Base-by-base conservation (phyloP, 92 coral and sea anemone species). In the Siderastrea radians region DNA sequence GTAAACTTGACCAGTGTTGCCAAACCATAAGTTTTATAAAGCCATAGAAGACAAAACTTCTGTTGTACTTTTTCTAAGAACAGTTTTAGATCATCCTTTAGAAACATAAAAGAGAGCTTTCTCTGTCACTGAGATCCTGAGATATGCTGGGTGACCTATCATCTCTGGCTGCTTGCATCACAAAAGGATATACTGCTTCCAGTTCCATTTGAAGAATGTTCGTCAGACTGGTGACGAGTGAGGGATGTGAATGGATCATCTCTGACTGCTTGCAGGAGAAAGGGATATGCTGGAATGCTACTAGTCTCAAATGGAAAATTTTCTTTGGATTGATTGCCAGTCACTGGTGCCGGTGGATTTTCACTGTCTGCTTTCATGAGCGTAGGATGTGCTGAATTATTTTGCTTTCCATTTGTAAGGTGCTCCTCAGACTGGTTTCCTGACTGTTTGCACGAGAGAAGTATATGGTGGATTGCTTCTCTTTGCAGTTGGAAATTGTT, bases 381-480 rank as follows among this genome's bases (percentile, higher is more conserved):
- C 5, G 66, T 14, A 49, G 89, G 89, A 58, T 85, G 65, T 4
- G 65, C 19, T 50, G 82, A 83, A 50, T 75, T 85, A 50, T 48
- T 26, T 1, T 9, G 49, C 14, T 7, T n/a, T 1, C 49, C 5
- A 60, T 9, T 14, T 44, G 83, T 1, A 9, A 1, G 26, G 17
- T 13, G n/a, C 26, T 61, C 66, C 16, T 61, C 16, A 7, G 74
- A 68, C 7, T 68, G 2, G 4, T 13, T 7, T 13, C 49, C 50
- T 68, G 49, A 60, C 68, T 57, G 80, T 72, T 83, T n/a, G 59
- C 65, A 16, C 4, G 1, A 74, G 0, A 49, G 61, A 48, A 3
- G 87, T 50, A 73, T 73, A 83, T 6, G 19, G 19, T n/a, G 91
- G 87, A 62, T 80, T 80, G 26, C 26, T 11, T 19, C 8, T 72